Base-by-base conservation (phyloP, 2,888 invertebrate genomes). In the Torymus auratus region DNA sequence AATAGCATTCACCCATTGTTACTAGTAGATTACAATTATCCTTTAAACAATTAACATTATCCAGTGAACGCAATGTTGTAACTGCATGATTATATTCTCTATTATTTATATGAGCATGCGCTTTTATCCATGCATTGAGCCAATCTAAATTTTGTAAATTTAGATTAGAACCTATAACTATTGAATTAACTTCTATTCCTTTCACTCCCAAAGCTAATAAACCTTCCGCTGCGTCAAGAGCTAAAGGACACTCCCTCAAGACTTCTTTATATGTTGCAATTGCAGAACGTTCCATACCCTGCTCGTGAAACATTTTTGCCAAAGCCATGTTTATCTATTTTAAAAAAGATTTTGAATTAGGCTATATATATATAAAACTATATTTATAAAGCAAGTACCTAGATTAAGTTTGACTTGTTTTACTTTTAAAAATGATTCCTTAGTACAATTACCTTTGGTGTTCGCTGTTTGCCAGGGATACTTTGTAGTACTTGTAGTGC, bases 181-280 rank as follows among this genome's bases (percentile, higher is more conserved):
- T 91, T 1, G 95, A 93, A 87, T 95, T 94, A 0, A 96, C 95
- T 91, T 96, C 96, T 60, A 93, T 92, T 15, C 95, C 95, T 89
- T 95, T 94, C 15, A 94, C 93, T 1, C 96, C 96, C 65, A 96
- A 90, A 82, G 94, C 93, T 70, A 96, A 90, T 23, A 96, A 91
- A 78, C 94, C 94, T 88, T 95, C 94, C 2, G 95, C 94, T 7
- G 96, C 95, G 86, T 95, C 95, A 78, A 96, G 86, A 0, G 96
- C 95, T 88, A 96, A 91, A 0, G 96, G 96, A 87, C 94, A 94
- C 85, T 94, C 94, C 83, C 94, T 93, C 68, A 97, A 88, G 12
- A 96, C 96, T 91, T 96, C 96, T 88, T 95, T 96, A 88, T 95
- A 96, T 52, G 95, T 94, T 1, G 94, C 93, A 70, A 95, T 94